These are phyloP conservation scores for Dufourea novaeangliae DNA, from an alignment of 1,140 invertebrate species.

Conservation along the genomic window DNA sequence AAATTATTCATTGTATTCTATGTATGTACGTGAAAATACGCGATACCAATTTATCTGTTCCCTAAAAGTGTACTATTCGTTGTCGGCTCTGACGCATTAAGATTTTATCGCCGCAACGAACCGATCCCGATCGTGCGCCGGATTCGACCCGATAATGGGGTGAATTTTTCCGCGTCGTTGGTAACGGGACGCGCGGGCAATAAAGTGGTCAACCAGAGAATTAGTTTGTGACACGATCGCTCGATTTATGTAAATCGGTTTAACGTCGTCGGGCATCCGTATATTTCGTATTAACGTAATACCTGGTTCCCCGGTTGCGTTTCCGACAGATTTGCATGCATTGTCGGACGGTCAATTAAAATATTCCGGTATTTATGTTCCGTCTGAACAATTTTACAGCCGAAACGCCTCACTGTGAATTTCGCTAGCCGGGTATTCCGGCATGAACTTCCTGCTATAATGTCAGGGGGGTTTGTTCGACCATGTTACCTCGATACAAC, in stretches of 20 bases:
- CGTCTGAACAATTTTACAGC: constrained; percentile 28
- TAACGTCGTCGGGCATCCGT: constrained; percentile 61
- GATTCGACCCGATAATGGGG: constrained; percentile 25
- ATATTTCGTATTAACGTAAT: constrained; percentile 69
- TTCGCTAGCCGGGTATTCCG: background rate
- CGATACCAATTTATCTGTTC: background rate
- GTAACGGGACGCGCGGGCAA: constrained; percentile 1
- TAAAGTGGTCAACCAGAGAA: constrained; percentile 58
- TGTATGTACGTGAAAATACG: background rate
- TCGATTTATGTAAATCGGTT: constrained; percentile 77
- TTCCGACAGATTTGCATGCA: constrained; percentile 66
- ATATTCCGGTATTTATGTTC: constrained; percentile 41
- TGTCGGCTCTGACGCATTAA: background rate
- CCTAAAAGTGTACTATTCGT: background rate
- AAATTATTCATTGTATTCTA: background rate
- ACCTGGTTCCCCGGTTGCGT: constrained; percentile 57
- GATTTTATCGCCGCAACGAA: background rate
- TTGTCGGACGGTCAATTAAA: constrained; percentile 67
- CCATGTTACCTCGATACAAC: too few relatives aligned
- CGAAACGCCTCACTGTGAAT: background rate
- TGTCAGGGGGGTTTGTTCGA: too few relatives aligned
- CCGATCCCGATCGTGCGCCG: too few relatives aligned
- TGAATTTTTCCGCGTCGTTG: constrained; percentile 29
- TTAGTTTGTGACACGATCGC: constrained; percentile 55
- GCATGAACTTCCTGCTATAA: too few relatives aligned